Evolutionary conservation across 2,113 vertebrate species (phyloP), one percentile per base, ranked within the genome.

Genomic region (Ammodytes dubius): DNA sequence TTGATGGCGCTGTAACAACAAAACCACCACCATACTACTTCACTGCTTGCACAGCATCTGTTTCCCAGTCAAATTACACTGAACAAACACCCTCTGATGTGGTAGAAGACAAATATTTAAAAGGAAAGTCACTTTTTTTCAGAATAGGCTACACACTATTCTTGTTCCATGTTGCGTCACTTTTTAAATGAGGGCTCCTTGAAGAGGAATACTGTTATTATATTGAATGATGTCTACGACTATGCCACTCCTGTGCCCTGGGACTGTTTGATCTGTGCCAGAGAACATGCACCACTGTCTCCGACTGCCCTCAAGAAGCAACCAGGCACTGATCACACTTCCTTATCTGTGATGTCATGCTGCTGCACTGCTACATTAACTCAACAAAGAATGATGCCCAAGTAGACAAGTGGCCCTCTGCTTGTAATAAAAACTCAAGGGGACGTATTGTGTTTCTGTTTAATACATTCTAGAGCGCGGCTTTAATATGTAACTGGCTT

Each of bases 1-100:
- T 93, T 89, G 94, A 91, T 93, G 94, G 92, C 92, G 94, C 92
- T 93, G 82, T 89, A 81, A 68, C 70, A 73, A 82, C 83, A 81
- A 91, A 81, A 74, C 83, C 39, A 27, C 27, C 27, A 27, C 6
- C 67, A 14, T 43, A 27, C 17, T 17, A 7, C 4, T 15, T 15
- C 35, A 37, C 42, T 61, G 40, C 63, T 70, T 39, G 39, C 43
- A 15, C 65, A 67, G 53, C 75, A 47, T 63, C 27, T 77, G 60
- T 54, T 65, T 54, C 52, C 40, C 42, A 67, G 49, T 79, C 27
- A 56, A 53, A 65, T 35, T 46, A 42, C 49, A 64, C 71, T 69
- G 6, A 58, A 60, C 61, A 74, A 68, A 50, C 54, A 14, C 45
- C 64, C 56, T 80, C 17, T 75, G 49, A 45, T 77, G n/a, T 66